phyloP scores from a whole-genome alignment of 2,888 invertebrate genomes.

The Embidobia sp. region DNA sequence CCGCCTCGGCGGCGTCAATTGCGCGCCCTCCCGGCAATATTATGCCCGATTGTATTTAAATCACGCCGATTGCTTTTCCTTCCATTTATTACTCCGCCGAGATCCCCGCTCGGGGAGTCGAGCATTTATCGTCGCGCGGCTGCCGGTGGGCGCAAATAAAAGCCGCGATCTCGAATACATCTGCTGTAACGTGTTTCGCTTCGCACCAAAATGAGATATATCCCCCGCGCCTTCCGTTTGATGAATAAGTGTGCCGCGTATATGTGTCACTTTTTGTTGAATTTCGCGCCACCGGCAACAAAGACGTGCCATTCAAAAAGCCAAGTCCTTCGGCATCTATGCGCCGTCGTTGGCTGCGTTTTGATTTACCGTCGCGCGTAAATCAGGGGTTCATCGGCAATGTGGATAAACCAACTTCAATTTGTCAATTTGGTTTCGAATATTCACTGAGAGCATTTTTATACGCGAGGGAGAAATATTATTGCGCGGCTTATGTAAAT shows the following conservation, averaged over 20 bases:
- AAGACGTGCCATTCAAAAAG: constrained; percentile 52
- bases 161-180: constrained; percentile 55
- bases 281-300: constrained; percentile 49
- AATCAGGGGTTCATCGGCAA: constrained; percentile 52
- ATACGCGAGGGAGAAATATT: constrained; percentile 41
- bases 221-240: constrained; percentile 51
- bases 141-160: constrained; percentile 41
- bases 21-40: constrained; percentile 37
- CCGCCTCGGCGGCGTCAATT: constrained; percentile 42
- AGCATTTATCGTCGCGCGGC: constrained; percentile 45
- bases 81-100: constrained; percentile 47
- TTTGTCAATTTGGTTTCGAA: constrained; percentile 57
- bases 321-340: constrained; percentile 43
- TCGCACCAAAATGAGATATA: constrained; percentile 61
- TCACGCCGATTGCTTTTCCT: constrained; percentile 53
- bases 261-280: constrained; percentile 59
- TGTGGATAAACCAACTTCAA: constrained; percentile 52
- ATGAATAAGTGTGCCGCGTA: constrained; percentile 57
- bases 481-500: constrained; percentile 51
- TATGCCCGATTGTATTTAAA: constrained; percentile 52
- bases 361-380: constrained; percentile 46
- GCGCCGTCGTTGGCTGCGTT: constrained; percentile 38
- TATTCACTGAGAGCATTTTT: constrained; percentile 58
- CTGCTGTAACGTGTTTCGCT: constrained; percentile 57
- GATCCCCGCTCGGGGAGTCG: constrained; percentile 42